Evolutionary conservation across 1,140 invertebrate species (phyloP).

Genomic region (Drosophila murphyi): DNA sequence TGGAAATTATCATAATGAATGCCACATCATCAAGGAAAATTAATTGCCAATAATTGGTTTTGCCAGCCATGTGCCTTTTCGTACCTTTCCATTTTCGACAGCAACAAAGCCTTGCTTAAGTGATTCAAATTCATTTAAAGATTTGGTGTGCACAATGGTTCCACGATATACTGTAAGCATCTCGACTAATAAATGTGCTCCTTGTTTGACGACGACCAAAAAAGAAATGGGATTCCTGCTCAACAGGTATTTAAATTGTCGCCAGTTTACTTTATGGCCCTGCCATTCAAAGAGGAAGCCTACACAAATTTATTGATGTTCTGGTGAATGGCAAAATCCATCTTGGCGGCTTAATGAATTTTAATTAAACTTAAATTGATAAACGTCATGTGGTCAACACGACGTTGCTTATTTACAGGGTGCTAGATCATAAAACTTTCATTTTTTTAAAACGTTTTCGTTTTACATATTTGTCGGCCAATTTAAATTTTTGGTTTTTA

Average conservation of each 20-base stretch:
- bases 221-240: constrained; percentile 28
- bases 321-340: constrained; percentile 28
- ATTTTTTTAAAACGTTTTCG: too few species aligned
- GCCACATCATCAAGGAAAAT: not conserved
- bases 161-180: constrained; percentile 66
- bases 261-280: not conserved
- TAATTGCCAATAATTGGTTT: not conserved
- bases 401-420: too few species aligned
- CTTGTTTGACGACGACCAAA: not conserved
- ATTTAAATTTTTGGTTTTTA: too few species aligned
- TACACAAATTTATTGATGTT: not conserved
- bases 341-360: not conserved
- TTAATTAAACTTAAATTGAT: not conserved
- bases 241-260: constrained; percentile 65
- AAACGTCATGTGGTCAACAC: not conserved
- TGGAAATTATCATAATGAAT: not conserved
- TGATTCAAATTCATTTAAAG: constrained; percentile 72
- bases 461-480: too few species aligned
- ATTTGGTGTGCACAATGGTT: constrained; percentile 73
- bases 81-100: constrained; percentile 68
- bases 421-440: too few species aligned
- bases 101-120: constrained; percentile 71
- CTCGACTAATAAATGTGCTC: constrained; percentile 27
- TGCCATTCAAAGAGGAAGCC: not conserved
- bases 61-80: not conserved